Percentiles rank a stretch among this genome's conserved stretches.
These are phyloP conservation scores for Xiphophorus couchianus DNA, from an alignment of 2,113 vertebrate genomes.

Conservation along the genomic window DNA sequence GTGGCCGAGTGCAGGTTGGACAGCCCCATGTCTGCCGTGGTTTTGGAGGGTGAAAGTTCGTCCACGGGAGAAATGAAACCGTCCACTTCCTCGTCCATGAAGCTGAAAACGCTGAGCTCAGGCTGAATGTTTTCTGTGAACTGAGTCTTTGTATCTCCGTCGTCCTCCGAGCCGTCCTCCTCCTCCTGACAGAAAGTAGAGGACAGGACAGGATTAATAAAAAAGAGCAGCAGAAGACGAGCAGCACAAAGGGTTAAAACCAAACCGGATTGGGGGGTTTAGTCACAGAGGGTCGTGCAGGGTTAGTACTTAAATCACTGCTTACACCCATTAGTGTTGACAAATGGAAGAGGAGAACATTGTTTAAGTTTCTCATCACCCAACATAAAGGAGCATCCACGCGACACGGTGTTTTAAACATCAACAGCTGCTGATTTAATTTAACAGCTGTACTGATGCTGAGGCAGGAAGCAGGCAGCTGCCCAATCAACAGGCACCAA, in stretches of 20 bases:
- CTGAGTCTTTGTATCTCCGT: constrained; percentile 81
- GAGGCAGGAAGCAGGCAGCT: constrained; percentile 57
- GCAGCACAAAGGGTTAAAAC: not conserved
- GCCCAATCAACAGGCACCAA: constrained; percentile 75
- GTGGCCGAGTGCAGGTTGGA: constrained; percentile 96
- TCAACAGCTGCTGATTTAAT: constrained; percentile 68
- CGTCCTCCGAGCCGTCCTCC: constrained; percentile 93
- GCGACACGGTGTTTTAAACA: constrained; percentile 1
- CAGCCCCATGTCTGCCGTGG: constrained; percentile 87
- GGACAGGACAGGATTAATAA: not conserved
- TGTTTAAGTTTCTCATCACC: not conserved
- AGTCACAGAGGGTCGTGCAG: constrained; percentile 29
- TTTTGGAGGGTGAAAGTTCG: constrained; percentile 86
- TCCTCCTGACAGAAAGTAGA: constrained; percentile 82
- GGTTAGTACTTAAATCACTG: constrained; percentile 58
- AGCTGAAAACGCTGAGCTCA: constrained; percentile 84
- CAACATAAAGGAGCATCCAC: not conserved
- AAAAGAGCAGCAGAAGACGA: not conserved
- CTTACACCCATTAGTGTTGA: not conserved
- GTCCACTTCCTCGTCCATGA: constrained; percentile 90
- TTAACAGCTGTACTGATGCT: constrained; percentile 48
- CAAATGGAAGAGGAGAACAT: not conserved
- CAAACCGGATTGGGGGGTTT: constrained; percentile 16
- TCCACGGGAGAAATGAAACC: constrained; percentile 95
- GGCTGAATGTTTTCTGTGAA: constrained; percentile 80